Percentiles rank a stretch among this genome's conserved stretches.
Conservation (phyloP, 2,888 invertebrate genomes). For the Drosophila anomalata region DNA sequence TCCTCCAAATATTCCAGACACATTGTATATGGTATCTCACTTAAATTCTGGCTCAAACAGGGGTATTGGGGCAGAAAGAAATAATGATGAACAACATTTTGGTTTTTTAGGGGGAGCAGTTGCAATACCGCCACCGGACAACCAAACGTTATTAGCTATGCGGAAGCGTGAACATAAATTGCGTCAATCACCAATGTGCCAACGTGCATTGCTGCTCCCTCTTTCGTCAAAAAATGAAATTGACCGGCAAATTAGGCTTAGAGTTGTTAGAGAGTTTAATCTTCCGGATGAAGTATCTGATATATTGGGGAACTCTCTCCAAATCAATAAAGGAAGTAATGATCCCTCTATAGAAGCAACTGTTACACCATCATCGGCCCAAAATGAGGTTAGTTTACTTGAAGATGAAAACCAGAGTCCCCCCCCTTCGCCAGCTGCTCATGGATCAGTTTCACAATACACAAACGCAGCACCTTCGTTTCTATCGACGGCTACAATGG, state of each 20-base stretch:
- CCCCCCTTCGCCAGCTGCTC: slow-evolving; percentile 84
- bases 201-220: slow-evolving; percentile 90
- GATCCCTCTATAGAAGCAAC: slow-evolving; percentile 46
- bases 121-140: slow-evolving; percentile 90
- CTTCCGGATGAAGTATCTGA: slow-evolving; percentile 95
- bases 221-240: slow-evolving; percentile 91
- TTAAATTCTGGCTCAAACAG: slow-evolving; percentile 81
- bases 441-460: slow-evolving; percentile 63
- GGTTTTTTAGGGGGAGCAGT: slow-evolving; percentile 88
- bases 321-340: slow-evolving; percentile 68
- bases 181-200: slow-evolving; percentile 90
- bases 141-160: slow-evolving; percentile 91
- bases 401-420: slow-evolving; percentile 81
- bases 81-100: slow-evolving; percentile 85
- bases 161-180: slow-evolving; percentile 93
- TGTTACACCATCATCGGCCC: slow-evolving; percentile 71
- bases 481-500: slow-evolving; percentile 82
- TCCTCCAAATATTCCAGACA: slow-evolving; percentile 94
- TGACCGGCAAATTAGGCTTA: slow-evolving; percentile 91
- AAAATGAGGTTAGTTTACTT: slow-evolving; percentile 77
- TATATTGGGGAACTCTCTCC: slow-evolving; percentile 87
- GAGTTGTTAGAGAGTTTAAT: slow-evolving; percentile 97
- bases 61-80: slow-evolving; percentile 69
- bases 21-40: slow-evolving; percentile 92
- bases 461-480: slow-evolving; percentile 65